These are phyloP conservation scores for Ifrita kowaldi DNA, from an alignment of 2,113 vertebrate genomes.

Conservation along the genomic window DNA sequence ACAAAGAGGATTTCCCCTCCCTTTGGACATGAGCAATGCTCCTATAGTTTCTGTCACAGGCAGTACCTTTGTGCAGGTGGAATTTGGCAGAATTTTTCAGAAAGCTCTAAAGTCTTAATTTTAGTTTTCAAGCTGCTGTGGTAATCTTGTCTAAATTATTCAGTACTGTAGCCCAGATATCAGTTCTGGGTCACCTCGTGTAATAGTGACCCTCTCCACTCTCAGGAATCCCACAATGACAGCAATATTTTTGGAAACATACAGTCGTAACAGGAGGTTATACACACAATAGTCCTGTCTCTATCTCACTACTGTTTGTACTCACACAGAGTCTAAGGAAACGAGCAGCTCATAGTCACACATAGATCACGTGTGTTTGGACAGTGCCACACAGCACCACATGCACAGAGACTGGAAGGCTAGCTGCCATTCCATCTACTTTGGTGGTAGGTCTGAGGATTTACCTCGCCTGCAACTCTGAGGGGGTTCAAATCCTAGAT, in stretches of 20 bases:
- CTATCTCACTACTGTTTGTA: neutral
- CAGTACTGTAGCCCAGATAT: neutral
- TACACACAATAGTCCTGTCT: accelerated
- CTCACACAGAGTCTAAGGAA: neutral
- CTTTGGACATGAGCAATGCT: neutral
- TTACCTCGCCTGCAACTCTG: neutral
- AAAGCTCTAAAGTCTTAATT: neutral
- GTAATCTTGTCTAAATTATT: neutral
- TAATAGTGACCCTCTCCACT: neutral
- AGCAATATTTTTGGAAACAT: neutral
- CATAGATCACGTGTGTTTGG: neutral
- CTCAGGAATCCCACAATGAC: neutral
- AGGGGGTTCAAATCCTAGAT: neutral
- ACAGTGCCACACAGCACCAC: neutral
- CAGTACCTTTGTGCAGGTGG: neutral
- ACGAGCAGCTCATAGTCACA: neutral
- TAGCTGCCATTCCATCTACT: neutral
- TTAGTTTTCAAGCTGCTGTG: neutral
- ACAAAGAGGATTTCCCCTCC: neutral
- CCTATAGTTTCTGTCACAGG: neutral
- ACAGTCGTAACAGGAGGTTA: neutral
- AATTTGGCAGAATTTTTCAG: neutral
- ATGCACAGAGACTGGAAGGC: accelerated
- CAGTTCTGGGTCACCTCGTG: neutral
- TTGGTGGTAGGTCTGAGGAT: neutral